Evolutionary conservation across 2,113 vertebrate genomes (phyloP).

Genomic region (Vidua chalybeata): DNA sequence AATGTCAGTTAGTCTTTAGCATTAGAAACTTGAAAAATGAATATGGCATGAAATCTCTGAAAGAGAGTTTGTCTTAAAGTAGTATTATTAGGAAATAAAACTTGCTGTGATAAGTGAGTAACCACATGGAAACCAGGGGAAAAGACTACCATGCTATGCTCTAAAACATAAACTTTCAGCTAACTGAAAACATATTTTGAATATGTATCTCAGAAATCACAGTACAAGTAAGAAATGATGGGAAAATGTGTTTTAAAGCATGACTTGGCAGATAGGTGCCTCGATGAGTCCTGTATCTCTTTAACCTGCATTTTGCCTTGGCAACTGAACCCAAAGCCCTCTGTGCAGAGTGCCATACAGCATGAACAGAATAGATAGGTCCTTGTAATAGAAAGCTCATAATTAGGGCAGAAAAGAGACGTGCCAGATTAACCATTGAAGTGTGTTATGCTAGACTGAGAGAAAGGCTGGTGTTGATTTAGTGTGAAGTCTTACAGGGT

Average conservation of each 20-base stretch:
- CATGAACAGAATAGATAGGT: not conserved
- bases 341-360: not conserved
- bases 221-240: not conserved
- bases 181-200: not conserved
- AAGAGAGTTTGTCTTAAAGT: not conserved
- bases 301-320: not conserved
- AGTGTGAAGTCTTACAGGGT: not conserved
- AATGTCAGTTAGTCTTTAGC: not conserved
- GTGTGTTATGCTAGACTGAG: not conserved
- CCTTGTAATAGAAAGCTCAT: not conserved
- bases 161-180: not conserved
- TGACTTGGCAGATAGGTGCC: not conserved
- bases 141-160: not conserved
- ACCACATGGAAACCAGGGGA: not conserved
- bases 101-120: not conserved
- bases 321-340: accelerated
- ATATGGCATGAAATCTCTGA: not conserved
- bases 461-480: not conserved
- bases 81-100: not conserved
- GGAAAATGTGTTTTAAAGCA: not conserved
- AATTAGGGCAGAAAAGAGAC: not conserved
- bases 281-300: not conserved
- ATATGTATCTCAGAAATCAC: not conserved
- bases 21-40: not conserved
- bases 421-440: not conserved